These are phyloP conservation scores for Cetonia aurata DNA, from an alignment of 2,888 invertebrate species.

Conservation along the genomic window DNA sequence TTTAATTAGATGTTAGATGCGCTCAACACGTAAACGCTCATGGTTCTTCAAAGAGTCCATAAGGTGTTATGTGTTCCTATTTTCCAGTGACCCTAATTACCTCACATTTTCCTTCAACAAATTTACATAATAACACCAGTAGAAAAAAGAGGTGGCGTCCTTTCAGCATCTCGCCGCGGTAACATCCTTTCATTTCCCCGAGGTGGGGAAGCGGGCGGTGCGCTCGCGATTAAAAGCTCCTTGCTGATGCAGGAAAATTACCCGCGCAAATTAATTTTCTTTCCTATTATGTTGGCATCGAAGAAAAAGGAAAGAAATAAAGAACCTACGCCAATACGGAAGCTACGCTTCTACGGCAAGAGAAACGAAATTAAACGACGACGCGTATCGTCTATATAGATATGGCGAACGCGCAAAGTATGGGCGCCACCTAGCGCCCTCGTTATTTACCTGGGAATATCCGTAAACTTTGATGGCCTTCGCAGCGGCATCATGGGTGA, in stretches of 20 bases:
- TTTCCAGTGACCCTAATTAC: neutral
- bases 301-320: constrained; percentile 13
- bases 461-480: constrained; percentile 92
- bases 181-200: neutral
- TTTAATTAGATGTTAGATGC: too few relatives aligned
- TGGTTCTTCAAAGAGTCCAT: too few relatives aligned
- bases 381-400: too few relatives aligned
- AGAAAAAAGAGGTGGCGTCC: neutral
- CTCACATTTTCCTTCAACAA: neutral
- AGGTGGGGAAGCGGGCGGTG: neutral
- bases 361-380: constrained; percentile 14
- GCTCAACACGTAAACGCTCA: too few relatives aligned
- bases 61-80: neutral
- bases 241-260: constrained; percentile 25
- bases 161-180: neutral
- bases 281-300: constrained; percentile 7
- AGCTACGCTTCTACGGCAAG: constrained; percentile 16
- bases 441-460: constrained; percentile 83
- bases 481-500: constrained; percentile 81
- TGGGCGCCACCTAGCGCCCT: constrained; percentile 65
- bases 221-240: constrained; percentile 24
- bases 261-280: constrained; percentile 26
- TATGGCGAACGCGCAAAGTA: too few relatives aligned
- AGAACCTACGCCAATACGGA: constrained; percentile 1
- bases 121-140: neutral